Evolutionary conservation across 1,140 invertebrate genomes (phyloP), one percentile per base, ranked within the genome.

Genomic region (Magallana ariakensis): DNA sequence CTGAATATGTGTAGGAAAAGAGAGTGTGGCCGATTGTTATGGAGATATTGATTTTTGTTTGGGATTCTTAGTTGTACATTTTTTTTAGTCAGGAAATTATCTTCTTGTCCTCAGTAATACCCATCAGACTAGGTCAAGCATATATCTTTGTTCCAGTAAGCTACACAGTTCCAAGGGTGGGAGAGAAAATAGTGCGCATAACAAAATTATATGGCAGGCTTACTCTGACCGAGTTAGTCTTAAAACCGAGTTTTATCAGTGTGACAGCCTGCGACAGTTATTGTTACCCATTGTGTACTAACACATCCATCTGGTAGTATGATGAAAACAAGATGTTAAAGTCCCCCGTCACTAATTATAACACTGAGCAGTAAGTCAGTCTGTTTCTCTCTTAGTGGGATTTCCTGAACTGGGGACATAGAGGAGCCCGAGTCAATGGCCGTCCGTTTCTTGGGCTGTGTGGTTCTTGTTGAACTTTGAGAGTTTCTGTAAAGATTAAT

Each of bases 21-120:
- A 70, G 66, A 70, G 66, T 70, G 66, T 26, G 66, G 66, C 66
- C 13, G 66, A 70, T 70, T 70, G 66, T 70, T 70, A 70, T 70
- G 66, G 66, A 70, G 66, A 70, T 70, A 70, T 70, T 70, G 66
- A 70, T 70, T 70, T 70, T 70, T 70, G 66, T 70, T 70, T 70
- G 3, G 66, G 66, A 70, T 70, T 70, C 66, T 70, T 70, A 70
- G 66, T 70, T 22, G 19, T 19, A 26, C 19, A n/a, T 13, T 8
- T 70, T 70, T 70, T 70, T 70, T 70, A 10, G 66, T 26, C 66
- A 70, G 66, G 66, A 70, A 70, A 70, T 70, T 70, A 26, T 70
- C 66, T 70, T 70, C 66, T 19, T 70, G 66, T 70, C 19, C 66
- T 70, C 66, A 22, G 33, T 70, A 26, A 70, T 70, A 70, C 19